Evolutionary conservation across 2,113 vertebrate genomes (phyloP).

Genomic region (Dasypus novemcinctus): DNA sequence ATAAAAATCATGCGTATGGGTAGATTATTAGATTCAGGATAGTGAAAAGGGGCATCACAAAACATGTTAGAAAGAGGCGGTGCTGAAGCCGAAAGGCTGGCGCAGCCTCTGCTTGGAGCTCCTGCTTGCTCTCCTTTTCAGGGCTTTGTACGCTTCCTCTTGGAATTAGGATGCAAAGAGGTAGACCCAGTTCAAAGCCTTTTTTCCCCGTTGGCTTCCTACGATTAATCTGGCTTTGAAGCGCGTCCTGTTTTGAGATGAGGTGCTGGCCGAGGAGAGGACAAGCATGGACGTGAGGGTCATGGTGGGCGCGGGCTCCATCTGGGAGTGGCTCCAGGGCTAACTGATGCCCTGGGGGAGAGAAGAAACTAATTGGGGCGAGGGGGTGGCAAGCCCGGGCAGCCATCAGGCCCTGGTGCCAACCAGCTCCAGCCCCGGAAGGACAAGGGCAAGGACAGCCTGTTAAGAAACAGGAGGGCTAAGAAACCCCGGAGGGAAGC

Average conservation of each 20-base stretch:
- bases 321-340: not conserved
- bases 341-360: not conserved
- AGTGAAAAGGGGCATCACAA: not conserved
- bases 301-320: not conserved
- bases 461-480: not conserved
- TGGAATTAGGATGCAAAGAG: not conserved
- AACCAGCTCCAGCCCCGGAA: too few species aligned
- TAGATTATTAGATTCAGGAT: not conserved
- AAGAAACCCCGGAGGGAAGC: not conserved
- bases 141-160: not conserved
- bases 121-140: not conserved
- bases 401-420: too few species aligned
- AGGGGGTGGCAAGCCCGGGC: too few species aligned
- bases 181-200: not conserved
- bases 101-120: not conserved
- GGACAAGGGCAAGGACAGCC: too few species aligned
- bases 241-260: not conserved
- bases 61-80: not conserved
- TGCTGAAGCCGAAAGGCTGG: not conserved
- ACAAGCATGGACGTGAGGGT: not conserved
- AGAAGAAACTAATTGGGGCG: too few species aligned
- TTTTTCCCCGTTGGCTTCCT: not conserved
- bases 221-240: not conserved
- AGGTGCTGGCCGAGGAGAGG: not conserved
- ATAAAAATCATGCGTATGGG: not conserved